phyloP scores from a whole-genome alignment of 53 echinoderm and acorn worm species.

The Antedon mediterranea region DNA sequence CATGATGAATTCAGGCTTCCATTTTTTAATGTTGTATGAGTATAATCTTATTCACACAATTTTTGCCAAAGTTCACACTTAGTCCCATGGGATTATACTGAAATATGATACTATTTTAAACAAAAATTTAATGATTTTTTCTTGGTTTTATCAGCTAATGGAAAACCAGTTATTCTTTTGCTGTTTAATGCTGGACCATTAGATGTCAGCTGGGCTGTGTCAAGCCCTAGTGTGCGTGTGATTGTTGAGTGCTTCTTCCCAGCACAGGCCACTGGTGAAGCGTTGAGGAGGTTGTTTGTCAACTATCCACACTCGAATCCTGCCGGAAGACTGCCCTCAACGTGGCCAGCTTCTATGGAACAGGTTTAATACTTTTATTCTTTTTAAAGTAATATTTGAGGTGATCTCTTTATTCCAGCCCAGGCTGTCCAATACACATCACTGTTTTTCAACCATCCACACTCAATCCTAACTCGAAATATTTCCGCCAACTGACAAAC shows the following conservation, averaged over 20 bases:
- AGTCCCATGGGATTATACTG: too few relatives aligned
- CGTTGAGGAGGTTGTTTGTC: constrained; percentile 33
- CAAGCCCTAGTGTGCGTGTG: constrained; percentile 35
- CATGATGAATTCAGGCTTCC: too few relatives aligned
- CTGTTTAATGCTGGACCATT: constrained; percentile 92
- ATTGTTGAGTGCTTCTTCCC: constrained; percentile 95
- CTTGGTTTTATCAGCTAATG: constrained; percentile 26
- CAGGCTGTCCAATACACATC: too few relatives aligned
- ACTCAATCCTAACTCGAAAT: too few relatives aligned
- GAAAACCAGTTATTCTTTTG: constrained; percentile 55
- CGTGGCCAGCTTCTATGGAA: constrained; percentile 49
- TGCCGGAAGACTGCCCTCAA: constrained; percentile 66
- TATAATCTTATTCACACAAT: too few relatives aligned
- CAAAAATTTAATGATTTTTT: not conserved
- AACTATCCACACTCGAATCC: constrained; percentile 52
- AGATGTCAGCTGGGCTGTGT: constrained; percentile 58
- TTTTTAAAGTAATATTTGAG: too few relatives aligned
- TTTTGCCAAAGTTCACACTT: too few relatives aligned
- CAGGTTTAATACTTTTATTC: constrained; percentile 20
- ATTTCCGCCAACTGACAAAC: too few relatives aligned
- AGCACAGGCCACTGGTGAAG: constrained; percentile 60
- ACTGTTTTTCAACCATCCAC: too few relatives aligned
- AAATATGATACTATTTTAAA: not conserved
- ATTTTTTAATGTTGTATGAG: too few relatives aligned
- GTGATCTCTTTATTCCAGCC: too few relatives aligned